Conservation (phyloP, 2,797 vertebrate genomes). For the Limosa lapponica region DNA sequence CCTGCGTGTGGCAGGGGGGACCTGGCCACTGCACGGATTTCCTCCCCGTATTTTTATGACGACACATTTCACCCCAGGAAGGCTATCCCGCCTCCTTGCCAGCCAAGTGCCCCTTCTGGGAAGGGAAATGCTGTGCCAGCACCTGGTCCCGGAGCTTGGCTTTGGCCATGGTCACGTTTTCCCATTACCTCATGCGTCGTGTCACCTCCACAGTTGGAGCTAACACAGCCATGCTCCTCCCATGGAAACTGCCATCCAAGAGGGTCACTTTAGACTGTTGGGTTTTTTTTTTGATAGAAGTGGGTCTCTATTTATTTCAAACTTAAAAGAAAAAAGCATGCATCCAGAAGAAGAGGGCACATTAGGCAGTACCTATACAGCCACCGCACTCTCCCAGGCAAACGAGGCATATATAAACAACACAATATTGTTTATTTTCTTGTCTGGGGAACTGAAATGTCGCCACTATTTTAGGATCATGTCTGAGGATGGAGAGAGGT, state of each 20-base stretch:
- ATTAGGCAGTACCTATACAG: fast-evolving
- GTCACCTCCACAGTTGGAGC: background rate
- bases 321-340: background rate
- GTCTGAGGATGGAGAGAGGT: background rate
- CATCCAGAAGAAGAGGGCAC: background rate
- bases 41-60: background rate
- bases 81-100: constrained; percentile 6
- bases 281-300: fast-evolving
- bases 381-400: background rate
- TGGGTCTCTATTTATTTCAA: background rate
- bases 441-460: background rate
- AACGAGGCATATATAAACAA: fast-evolving
- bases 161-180: background rate
- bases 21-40: background rate
- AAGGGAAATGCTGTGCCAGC: background rate
- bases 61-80: background rate
- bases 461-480: background rate
- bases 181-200: background rate
- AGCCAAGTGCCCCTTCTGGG: constrained; percentile 36
- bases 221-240: background rate
- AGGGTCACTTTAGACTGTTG: fast-evolving
- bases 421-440: fast-evolving
- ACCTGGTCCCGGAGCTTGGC: background rate
- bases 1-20: fast-evolving
- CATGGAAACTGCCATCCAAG: background rate